These are phyloP conservation scores for Elachura formosa DNA, from an alignment of 2,113 vertebrate species.

Conservation along the genomic window DNA sequence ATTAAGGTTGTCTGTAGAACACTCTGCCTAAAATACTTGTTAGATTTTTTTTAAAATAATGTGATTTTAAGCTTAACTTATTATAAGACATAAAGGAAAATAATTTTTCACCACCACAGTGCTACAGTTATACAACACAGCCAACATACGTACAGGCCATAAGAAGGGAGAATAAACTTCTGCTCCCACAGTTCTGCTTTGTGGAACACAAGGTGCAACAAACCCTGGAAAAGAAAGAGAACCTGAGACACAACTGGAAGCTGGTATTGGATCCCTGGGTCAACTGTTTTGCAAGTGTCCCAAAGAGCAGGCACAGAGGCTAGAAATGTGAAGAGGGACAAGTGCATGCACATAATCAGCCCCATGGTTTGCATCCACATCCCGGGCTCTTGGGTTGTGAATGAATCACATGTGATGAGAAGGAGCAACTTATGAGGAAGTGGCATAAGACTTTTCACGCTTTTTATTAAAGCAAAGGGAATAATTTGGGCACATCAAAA, in stretches of 20 bases:
- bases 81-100: neutral
- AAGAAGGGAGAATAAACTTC: neutral
- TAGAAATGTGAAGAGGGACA: neutral
- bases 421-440: neutral
- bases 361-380: rapidly evolving
- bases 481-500: neutral
- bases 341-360: neutral
- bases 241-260: neutral
- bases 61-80: neutral
- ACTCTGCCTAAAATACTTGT: neutral
- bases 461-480: neutral
- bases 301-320: neutral
- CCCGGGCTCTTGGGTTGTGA: neutral
- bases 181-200: neutral
- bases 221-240: neutral
- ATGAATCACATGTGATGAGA: neutral
- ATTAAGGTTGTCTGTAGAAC: neutral
- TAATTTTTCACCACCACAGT: neutral
- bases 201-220: neutral
- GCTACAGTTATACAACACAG: neutral
- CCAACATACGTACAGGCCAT: neutral
- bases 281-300: neutral
- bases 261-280: neutral
- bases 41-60: neutral
- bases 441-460: rapidly evolving